These are phyloP conservation scores for Platynereis dumerilii DNA, from an alignment of 2,888 invertebrate species.

Conservation along the genomic window DNA sequence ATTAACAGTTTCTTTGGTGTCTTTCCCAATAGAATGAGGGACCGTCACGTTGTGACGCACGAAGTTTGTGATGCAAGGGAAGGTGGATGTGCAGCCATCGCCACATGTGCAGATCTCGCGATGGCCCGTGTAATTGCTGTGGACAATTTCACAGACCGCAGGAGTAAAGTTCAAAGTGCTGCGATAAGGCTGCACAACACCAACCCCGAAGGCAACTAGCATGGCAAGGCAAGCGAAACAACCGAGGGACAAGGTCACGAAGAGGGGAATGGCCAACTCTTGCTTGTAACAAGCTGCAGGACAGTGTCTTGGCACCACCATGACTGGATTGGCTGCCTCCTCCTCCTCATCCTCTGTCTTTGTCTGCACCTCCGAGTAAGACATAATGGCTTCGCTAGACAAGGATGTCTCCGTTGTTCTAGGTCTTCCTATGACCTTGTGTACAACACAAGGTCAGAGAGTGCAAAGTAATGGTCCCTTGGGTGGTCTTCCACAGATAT, in stretches of 20 bases:
- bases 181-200: not conserved
- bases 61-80: constrained; percentile 1
- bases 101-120: constrained; percentile 2
- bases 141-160: not conserved
- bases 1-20: not conserved
- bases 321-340: not conserved
- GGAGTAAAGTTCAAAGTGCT: not conserved
- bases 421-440: too few relatives aligned
- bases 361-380: constrained; percentile 6
- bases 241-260: not conserved
- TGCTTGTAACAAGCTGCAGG: constrained; percentile 4
- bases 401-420: too few relatives aligned
- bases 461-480: too few relatives aligned
- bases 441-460: too few relatives aligned
- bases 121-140: constrained; percentile 7
- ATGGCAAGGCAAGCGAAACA: not conserved
- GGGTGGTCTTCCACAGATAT: too few relatives aligned
- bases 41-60: not conserved
- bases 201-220: constrained; percentile 4
- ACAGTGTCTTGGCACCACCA: not conserved
- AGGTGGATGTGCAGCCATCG: not conserved
- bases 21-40: not conserved
- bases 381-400: not conserved
- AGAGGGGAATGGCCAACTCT: not conserved
- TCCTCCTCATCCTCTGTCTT: constrained; percentile 8